Percentiles rank a stretch among this genome's conserved stretches.
phyloP scores from a whole-genome alignment of 1,140 invertebrate genomes.

The Eciton burchellii region DNA sequence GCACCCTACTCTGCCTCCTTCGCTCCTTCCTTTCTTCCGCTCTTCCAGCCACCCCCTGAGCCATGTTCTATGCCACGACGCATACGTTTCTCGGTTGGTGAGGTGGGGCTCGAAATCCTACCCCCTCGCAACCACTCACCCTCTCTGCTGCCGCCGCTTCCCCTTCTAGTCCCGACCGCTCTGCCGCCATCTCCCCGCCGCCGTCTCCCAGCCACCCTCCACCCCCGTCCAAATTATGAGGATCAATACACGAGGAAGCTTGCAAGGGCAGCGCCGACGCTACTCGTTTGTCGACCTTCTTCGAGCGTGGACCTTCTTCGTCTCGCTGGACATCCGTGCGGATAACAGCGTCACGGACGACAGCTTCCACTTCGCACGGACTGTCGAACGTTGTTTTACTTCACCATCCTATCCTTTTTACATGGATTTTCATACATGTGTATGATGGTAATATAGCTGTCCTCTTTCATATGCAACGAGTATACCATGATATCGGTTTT shows the following conservation, averaged over 20 bases:
- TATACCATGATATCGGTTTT: background rate
- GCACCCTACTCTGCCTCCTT: conserved; percentile 76
- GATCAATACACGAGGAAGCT: conserved; percentile 85
- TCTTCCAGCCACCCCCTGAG: conserved; percentile 76
- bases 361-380: background rate
- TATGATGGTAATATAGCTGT: background rate
- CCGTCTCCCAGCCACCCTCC: conserved; percentile 68
- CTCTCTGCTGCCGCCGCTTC: conserved; percentile 62
- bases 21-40: conserved; percentile 80
- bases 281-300: conserved; percentile 82
- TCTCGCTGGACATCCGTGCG: conserved; percentile 61
- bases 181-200: conserved; percentile 66
- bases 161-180: conserved; percentile 58
- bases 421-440: background rate
- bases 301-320: conserved; percentile 73
- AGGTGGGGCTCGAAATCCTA: conserved; percentile 78
- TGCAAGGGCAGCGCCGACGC: conserved; percentile 82
- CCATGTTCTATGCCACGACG: conserved; percentile 76
- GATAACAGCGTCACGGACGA: conserved; percentile 33
- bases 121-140: conserved; percentile 68
- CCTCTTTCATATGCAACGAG: background rate
- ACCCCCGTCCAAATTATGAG: conserved; percentile 84
- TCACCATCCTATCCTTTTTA: background rate
- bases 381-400: background rate
- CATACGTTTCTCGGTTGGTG: conserved; percentile 80